Percentiles rank a stretch among this genome's conserved stretches.
Conservation (phyloP, 2,888 invertebrate genomes). For the Apotomis capreana region DNA sequence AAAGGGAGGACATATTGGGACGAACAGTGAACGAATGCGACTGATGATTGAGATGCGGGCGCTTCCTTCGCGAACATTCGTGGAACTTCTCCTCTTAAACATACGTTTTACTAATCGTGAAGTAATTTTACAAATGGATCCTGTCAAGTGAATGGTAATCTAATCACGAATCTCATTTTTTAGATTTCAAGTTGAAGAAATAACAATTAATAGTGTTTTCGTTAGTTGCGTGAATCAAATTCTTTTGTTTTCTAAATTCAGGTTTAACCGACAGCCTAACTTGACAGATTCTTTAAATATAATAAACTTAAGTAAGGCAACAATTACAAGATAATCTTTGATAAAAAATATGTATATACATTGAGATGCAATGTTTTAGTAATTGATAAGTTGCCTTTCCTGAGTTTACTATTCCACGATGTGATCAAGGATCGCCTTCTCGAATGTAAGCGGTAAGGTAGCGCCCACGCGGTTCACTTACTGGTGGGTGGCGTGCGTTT, state of each 20-base stretch:
- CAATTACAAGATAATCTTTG: too few relatives aligned
- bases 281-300: conserved; percentile 13
- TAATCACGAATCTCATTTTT: not conserved
- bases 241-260: not conserved
- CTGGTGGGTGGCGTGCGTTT: conserved; percentile 68
- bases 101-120: not conserved
- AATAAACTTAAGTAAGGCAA: not conserved
- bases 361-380: too few relatives aligned
- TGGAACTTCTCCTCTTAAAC: conserved; percentile 2
- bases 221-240: too few relatives aligned
- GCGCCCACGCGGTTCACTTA: conserved; percentile 60
- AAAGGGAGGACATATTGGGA: conserved; percentile 11
- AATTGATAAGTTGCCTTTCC: not conserved
- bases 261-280: too few relatives aligned
- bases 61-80: not conserved
- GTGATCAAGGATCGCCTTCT: not conserved
- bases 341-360: too few relatives aligned
- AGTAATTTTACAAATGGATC: not conserved
- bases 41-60: conserved; percentile 15
- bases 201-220: too few relatives aligned
- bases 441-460: conserved; percentile 1
- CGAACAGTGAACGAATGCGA: conserved; percentile 16
- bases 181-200: too few relatives aligned
- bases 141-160: not conserved
- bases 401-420: not conserved